Percentiles rank a stretch among this genome's conserved stretches.
Conservation (phyloP, 2,797 vertebrate genomes). For the Etheostoma perlongum region DNA sequence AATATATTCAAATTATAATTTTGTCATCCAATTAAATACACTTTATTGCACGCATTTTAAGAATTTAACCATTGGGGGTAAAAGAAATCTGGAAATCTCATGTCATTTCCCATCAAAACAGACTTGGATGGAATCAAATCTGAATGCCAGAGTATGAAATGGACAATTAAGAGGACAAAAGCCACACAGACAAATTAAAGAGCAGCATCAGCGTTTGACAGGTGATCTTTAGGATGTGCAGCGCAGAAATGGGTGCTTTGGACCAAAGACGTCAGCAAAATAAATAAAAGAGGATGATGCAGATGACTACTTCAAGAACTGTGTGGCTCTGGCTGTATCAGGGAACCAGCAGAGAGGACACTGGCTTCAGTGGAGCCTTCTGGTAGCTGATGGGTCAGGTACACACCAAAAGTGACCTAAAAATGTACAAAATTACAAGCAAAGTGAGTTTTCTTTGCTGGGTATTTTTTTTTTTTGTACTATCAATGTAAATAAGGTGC, state of each 20-base stretch:
- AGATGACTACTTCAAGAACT: slow-evolving; percentile 33
- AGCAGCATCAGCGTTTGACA: slow-evolving; percentile 16
- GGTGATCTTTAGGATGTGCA: slow-evolving; percentile 4
- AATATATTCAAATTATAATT: slow-evolving; percentile 9
- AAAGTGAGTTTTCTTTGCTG: not conserved
- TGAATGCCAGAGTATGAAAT: slow-evolving; percentile 20
- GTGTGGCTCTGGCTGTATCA: slow-evolving; percentile 41
- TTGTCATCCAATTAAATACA: slow-evolving; percentile 1
- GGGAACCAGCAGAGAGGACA: slow-evolving; percentile 64
- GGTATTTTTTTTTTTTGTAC: too few relatives aligned
- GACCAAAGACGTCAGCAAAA: slow-evolving; percentile 16
- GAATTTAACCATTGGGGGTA: not conserved
- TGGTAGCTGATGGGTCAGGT: slow-evolving; percentile 74
- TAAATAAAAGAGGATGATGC: slow-evolving; percentile 36
- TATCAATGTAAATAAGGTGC: too few relatives aligned
- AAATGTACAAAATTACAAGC: slow-evolving; percentile 26
- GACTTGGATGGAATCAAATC: not conserved
- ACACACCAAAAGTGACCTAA: slow-evolving; percentile 86
- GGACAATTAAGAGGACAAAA: slow-evolving; percentile 28
- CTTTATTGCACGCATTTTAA: slow-evolving; percentile 11
- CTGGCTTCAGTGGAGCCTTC: slow-evolving; percentile 30
- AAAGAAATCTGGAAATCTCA: slow-evolving; percentile 2
- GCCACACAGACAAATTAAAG: slow-evolving; percentile 12
- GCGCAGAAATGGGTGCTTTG: not conserved
- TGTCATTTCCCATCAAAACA: slow-evolving; percentile 28